phyloP scores from a whole-genome alignment of 2,113 vertebrate species.

The Vicugna pacos region DNA sequence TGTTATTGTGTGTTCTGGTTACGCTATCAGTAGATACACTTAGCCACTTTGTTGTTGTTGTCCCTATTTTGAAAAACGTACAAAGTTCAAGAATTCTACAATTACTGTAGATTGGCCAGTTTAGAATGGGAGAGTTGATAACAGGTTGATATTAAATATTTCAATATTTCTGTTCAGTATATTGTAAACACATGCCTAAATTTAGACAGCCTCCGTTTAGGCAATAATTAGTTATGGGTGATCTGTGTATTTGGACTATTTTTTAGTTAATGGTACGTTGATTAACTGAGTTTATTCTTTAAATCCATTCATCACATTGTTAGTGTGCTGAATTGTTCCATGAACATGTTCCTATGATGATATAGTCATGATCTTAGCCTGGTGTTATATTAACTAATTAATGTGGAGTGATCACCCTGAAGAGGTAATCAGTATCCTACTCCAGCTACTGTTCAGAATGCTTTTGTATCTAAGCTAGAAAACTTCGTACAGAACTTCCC shows the following conservation, averaged over 20 bases:
- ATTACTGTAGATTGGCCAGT: constrained; percentile 43
- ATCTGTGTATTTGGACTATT: constrained; percentile 21
- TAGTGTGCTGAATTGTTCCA: constrained; percentile 19
- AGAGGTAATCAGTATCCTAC: background rate
- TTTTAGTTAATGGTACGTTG: constrained; percentile 44
- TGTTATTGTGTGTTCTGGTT: constrained; percentile 37
- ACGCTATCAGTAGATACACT: background rate
- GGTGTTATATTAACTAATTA: constrained; percentile 28
- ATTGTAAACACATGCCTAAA: background rate
- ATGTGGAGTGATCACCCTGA: background rate
- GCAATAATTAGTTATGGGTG: background rate
- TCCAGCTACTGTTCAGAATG: background rate
- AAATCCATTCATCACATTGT: constrained; percentile 24
- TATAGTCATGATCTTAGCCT: background rate
- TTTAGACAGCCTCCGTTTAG: background rate
- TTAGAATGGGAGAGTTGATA: constrained; percentile 35
- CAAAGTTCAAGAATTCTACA: constrained; percentile 47
- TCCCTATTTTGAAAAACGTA: background rate
- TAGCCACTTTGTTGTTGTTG: background rate
- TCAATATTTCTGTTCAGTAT: background rate
- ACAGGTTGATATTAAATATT: background rate
- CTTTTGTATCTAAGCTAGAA: background rate
- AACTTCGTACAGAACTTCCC: background rate
- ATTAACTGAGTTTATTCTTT: constrained; percentile 25
- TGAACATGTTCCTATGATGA: background rate